These are phyloP conservation scores for rabbit (Oryctolagus cuniculus) DNA, from an alignment of 2,113 vertebrate genomes.

Conservation along the genomic window mOryCun1.1 NC_091438.1:134330001-134330500, in stretches of 20 bases:
- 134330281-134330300: slow-evolving; percentile 51
- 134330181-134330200: slow-evolving; percentile 37
- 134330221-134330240: slow-evolving; percentile 74
- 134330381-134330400: slow-evolving; percentile 59
- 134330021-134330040: not conserved
- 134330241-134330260: slow-evolving; percentile 65
- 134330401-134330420: slow-evolving; percentile 7
- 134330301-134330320: slow-evolving; percentile 44
- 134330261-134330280: slow-evolving; percentile 62
- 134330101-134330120: not conserved
- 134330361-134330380: slow-evolving; percentile 32
- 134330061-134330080: not conserved
- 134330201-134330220: slow-evolving; percentile 54
- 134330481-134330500: slow-evolving; percentile 72
- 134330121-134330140: not conserved
- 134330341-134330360: slow-evolving; percentile 62
- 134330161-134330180: not conserved
- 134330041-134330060: not conserved
- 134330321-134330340: slow-evolving; percentile 70
- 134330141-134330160: not conserved
- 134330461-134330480: slow-evolving; percentile 36
- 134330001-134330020: not conserved
- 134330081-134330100: not conserved
- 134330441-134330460: slow-evolving; percentile 72
- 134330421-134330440: slow-evolving; percentile 9